phyloP scores from a whole-genome alignment of 1,140 invertebrate genomes.

The Drosophila ficusphila region DNA sequence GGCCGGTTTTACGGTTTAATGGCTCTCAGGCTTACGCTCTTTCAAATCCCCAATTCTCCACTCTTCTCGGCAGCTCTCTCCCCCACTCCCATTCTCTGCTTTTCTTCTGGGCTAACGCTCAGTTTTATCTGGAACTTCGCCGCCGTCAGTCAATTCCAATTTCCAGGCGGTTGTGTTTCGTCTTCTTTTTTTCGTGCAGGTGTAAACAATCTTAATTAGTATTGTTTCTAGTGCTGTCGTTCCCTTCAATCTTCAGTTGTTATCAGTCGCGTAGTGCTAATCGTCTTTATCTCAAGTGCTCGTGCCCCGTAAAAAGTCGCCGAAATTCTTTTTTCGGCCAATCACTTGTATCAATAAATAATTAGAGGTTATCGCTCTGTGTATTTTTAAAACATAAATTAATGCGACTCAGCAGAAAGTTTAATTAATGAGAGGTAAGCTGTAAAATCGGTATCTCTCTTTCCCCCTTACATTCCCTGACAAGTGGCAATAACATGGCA shows the following conservation, averaged over 20 bases:
- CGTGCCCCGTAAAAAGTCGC: constrained; percentile 17
- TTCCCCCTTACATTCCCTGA: background rate
- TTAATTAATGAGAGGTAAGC: constrained; percentile 28
- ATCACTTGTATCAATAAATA: constrained; percentile 64
- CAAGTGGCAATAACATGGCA: constrained; percentile 24
- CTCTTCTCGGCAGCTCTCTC: background rate
- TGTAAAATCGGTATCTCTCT: background rate
- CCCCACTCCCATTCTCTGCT: background rate
- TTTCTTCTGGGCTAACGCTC: constrained; percentile 5
- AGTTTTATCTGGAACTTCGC: constrained; percentile 46
- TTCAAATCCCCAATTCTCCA: background rate
- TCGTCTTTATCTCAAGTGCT: constrained; percentile 33
- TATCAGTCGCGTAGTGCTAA: constrained; percentile 52
- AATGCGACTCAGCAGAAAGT: constrained; percentile 20
- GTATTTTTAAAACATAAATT: constrained; percentile 51
- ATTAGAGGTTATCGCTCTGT: constrained; percentile 44
- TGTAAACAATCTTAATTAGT: constrained; percentile 41
- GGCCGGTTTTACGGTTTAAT: constrained; percentile 56
- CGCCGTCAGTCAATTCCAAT: constrained; percentile 26
- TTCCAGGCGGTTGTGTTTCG: constrained; percentile 9
- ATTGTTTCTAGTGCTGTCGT: constrained; percentile 8
- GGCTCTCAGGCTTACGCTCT: constrained; percentile 22
- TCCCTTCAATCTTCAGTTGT: constrained; percentile 3
- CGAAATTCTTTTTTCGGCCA: constrained; percentile 18
- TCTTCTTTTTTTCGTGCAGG: background rate